Evolutionary conservation across 92 coral and sea anemone species (phyloP), one percentile per base, ranked within the genome.

Genomic region (Porites rus): DNA sequence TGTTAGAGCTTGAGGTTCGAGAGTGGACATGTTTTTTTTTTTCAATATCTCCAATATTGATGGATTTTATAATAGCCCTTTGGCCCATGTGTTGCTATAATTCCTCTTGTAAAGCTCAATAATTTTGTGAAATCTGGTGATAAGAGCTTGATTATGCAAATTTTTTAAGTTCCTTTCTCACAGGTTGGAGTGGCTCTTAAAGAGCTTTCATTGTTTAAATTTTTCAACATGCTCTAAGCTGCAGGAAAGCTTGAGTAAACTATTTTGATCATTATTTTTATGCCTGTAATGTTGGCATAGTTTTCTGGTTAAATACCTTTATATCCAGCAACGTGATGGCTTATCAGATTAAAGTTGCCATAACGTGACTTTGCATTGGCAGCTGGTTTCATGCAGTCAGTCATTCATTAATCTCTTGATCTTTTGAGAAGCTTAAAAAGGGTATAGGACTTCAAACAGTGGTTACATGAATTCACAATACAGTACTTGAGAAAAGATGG

Each of bases 171-270:
- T 38, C 75, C 75, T 31, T 71, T 43, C 56, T 43, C 13, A 43
- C 12, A 72, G 25, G 43, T 74, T 38, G 78, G 78, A 74, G 78
- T 74, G 78, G 78, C 13, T 52, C 51, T 20, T 38, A 38, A 63
- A 1, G 20, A 3, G 10, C 53, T 52, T 20, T 20, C 18, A 4
- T 51, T 7, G 60, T 20, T 31, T 0, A 22, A 3, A 68, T 24
- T 4, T 24, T 28, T 68, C 12, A 20, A 11, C 8, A 51, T 74
- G 11, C 10, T 74, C 16, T 20, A 8, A 10, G 61, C 77, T 73
- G 20, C 52, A 16, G 61, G 51, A 51, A 43, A 72, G 17, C 10
- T 72, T 19, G 46, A 38, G 46, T 38, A 38, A 38, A 56, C 61
- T 56, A 56, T 10, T 11, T 14, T 56, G 11, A 10, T 10, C 11